phyloP scores from a whole-genome alignment of 2,888 invertebrate species.

The Mesorhabditis sp. region DNA sequence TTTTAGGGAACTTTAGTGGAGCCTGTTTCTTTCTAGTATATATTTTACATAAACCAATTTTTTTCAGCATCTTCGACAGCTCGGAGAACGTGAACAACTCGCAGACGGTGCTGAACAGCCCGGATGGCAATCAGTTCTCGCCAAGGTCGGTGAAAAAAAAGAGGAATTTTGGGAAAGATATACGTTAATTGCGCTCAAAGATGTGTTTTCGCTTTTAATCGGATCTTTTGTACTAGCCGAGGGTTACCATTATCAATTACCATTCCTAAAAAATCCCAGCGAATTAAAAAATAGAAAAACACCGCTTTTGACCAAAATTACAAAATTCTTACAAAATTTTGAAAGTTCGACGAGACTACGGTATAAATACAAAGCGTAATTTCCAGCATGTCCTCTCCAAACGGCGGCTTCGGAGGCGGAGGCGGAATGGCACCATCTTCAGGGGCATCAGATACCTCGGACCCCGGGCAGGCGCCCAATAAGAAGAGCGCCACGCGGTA shows the following conservation, averaged over 20 bases:
- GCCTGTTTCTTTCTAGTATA: not conserved
- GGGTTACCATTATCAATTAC: too few species aligned
- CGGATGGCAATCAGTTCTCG: conserved; percentile 20
- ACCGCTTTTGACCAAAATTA: too few species aligned
- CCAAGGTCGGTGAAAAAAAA: conserved; percentile 16
- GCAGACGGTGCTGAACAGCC: conserved; percentile 24
- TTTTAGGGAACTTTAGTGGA: conserved; percentile 5
- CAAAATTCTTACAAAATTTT: too few species aligned
- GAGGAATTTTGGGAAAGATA: too few species aligned
- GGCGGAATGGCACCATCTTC: conserved; percentile 15
- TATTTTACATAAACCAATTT: not conserved
- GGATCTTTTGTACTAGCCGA: too few species aligned
- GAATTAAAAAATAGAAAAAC: too few species aligned
- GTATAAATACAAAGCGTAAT: not conserved
- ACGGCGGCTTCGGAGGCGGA: conserved; percentile 10
- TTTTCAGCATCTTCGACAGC: conserved; percentile 37
- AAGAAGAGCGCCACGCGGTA: conserved; percentile 1
- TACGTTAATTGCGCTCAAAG: too few species aligned
- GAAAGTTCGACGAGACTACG: too few species aligned
- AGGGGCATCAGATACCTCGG: conserved; percentile 19
- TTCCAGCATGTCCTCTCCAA: conserved; percentile 18
- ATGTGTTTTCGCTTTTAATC: too few species aligned
- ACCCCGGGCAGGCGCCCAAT: conserved; percentile 8
- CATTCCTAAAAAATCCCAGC: too few species aligned
- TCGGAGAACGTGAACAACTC: conserved; percentile 30